A percentile compares a stretch with the other conserved stretches of the same genome.
Conservation (phyloP, 2,888 invertebrate genomes). For the Troides oblongomaculatus region DNA sequence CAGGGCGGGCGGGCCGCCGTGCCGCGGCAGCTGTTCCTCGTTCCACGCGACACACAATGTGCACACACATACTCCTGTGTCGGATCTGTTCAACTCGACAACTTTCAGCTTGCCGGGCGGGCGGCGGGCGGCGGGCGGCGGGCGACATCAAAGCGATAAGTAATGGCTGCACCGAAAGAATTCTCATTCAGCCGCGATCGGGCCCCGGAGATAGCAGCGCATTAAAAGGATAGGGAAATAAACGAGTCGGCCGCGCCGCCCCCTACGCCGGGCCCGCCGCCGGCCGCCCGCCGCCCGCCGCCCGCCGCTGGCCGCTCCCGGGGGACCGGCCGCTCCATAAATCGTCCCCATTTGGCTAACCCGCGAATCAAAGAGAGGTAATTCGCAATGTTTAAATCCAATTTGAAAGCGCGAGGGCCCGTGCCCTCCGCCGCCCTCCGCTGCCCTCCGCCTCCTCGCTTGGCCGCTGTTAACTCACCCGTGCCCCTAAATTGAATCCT, state of each 20-base stretch:
- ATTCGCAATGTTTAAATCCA: constrained; percentile 77
- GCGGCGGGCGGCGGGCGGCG: neutral
- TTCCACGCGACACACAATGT: no score
- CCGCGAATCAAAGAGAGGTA: constrained; percentile 76
- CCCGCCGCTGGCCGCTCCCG: constrained; percentile 29
- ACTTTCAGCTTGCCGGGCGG: no score
- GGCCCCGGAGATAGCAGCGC: constrained; percentile 68
- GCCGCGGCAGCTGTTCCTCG: no score
- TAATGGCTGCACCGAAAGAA: constrained; percentile 39
- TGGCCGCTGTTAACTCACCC: constrained; percentile 20
- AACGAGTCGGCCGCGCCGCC: constrained; percentile 45
- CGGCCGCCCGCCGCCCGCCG: constrained; percentile 27
- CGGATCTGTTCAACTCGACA: no score
- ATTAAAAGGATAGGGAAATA: constrained; percentile 62
- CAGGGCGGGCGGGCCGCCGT: no score
- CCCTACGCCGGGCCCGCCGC: neutral
- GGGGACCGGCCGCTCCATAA: constrained; percentile 59
- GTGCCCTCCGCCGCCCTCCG: constrained; percentile 24
- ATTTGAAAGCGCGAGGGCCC: constrained; percentile 51
- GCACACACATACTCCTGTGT: no score
- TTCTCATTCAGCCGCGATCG: constrained; percentile 48
- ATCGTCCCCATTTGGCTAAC: constrained; percentile 74
- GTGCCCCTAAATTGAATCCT: constrained; percentile 28
- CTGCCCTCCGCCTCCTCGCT: constrained; percentile 25
- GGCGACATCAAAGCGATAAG: constrained; percentile 42